Evolutionary conservation across 2,888 invertebrate species (phyloP), one percentile per base, ranked within the genome.

Genomic region (Brachypterus glaber): DNA sequence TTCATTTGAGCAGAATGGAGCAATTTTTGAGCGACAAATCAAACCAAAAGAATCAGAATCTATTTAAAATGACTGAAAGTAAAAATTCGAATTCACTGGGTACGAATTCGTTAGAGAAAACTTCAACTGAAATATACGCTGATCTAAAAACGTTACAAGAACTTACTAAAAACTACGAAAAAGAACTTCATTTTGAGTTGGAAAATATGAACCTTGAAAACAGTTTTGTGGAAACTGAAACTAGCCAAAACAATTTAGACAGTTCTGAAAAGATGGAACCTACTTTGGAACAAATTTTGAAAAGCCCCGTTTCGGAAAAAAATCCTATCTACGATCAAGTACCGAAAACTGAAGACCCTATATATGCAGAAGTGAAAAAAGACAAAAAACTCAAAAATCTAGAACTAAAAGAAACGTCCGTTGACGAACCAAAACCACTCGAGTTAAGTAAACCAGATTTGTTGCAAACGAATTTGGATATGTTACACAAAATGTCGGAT

Each of bases 1-100:
- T 75, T 48, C 82, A 82, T 54, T 69, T 82, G 62, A 79, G 79
- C 0, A 69, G 76, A 35, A 66, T 79, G 43, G 81, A 80, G 38
- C 78, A 79, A 46, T 78, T 77, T 53, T 54, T 80, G 46, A 59
- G 47, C 11, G 64, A 64, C 32, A 60, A 63, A 44, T 62, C 68
- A 0, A 42, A 44, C 9, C 71, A 70, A 48, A 73, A 70, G 62
- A 55, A 50, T 21, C 57, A 59, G 1, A 56, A 57, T 34, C 45
- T 62, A 33, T 60, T 56, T 35, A 62, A 59, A 38, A 45, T 61
- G 37, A 52, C 56, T 12, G 61, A 61, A 12, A 54, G 56, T 26
- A 50, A 50, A 17, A 52, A 51, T 25, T 37, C 46, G 4, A 27
- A 11, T 27, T 11, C 27, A 4, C 12, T 27, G 27, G 27, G 27